phyloP scores from a whole-genome alignment of 2,113 vertebrate species.

The Bolborhynchus lineola region DNA sequence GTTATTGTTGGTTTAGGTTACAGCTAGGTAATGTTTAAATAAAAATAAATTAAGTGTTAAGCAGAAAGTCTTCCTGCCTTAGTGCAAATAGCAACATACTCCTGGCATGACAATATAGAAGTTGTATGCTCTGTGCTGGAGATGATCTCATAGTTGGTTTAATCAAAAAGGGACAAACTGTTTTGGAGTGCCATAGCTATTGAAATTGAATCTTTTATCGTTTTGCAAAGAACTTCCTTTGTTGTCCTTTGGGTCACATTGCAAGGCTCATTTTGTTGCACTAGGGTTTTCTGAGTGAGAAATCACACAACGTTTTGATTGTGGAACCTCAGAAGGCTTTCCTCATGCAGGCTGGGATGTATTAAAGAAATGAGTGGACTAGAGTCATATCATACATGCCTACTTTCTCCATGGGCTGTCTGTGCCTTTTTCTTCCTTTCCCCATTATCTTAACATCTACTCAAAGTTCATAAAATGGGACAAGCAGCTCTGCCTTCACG shows the following conservation, averaged over 20 bases:
- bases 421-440: background rate
- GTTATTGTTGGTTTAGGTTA: constrained; percentile 17
- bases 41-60: constrained; percentile 57
- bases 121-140: constrained; percentile 10
- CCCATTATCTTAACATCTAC: background rate
- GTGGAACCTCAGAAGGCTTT: constrained; percentile 2
- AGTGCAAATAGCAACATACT: constrained; percentile 29
- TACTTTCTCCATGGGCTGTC: background rate
- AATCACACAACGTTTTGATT: background rate
- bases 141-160: constrained; percentile 60
- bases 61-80: constrained; percentile 34
- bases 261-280: background rate
- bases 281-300: background rate
- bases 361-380: background rate
- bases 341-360: background rate
- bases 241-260: constrained; percentile 49
- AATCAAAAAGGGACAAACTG: constrained; percentile 35
- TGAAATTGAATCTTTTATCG: constrained; percentile 11
- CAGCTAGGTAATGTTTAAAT: constrained; percentile 40
- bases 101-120: constrained; percentile 37
- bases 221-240: constrained; percentile 39
- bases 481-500: background rate
- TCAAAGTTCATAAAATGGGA: background rate
- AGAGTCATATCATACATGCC: background rate
- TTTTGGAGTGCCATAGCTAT: background rate